These are phyloP conservation scores for Chiroxiphia lanceolata DNA, from an alignment of 2,797 vertebrate species.

Conservation along the genomic window DNA sequence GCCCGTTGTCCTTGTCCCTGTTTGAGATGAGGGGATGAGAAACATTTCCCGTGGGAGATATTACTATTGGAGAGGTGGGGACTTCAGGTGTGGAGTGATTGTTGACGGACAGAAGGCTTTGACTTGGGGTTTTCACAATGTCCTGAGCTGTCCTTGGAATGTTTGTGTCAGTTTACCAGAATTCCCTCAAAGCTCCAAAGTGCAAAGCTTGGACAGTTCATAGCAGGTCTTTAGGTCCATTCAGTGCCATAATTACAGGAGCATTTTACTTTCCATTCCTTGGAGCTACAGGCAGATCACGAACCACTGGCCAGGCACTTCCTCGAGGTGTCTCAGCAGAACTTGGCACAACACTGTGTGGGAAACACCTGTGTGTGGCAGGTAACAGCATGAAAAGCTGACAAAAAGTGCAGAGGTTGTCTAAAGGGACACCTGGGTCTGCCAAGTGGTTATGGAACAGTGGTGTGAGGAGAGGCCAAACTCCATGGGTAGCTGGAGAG, in stretches of 20 bases:
- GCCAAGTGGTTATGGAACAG: neutral
- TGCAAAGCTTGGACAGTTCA: neutral
- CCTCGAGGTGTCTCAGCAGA: neutral
- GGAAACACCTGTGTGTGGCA: too few species aligned
- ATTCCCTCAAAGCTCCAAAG: neutral
- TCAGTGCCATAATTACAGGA: neutral
- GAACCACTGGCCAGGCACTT: neutral
- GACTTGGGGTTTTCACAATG: neutral
- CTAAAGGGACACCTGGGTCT: neutral
- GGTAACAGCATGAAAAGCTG: neutral
- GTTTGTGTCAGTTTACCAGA: neutral
- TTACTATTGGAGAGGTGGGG: neutral
- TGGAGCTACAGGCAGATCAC: too few species aligned
- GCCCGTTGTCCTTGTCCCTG: neutral
- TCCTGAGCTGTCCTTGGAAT: neutral
- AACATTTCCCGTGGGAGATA: neutral
- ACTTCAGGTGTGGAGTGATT: neutral
- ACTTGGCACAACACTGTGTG: rapidly evolving
- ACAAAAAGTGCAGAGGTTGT: neutral
- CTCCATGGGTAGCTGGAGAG: too few species aligned
- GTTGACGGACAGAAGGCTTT: neutral
- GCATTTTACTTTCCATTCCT: neutral
- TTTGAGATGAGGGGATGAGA: neutral
- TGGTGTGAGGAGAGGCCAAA: neutral
- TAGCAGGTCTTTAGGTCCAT: neutral